phyloP scores from a whole-genome alignment of 2,888 invertebrate genomes.

The Masnerella sp. region DNA sequence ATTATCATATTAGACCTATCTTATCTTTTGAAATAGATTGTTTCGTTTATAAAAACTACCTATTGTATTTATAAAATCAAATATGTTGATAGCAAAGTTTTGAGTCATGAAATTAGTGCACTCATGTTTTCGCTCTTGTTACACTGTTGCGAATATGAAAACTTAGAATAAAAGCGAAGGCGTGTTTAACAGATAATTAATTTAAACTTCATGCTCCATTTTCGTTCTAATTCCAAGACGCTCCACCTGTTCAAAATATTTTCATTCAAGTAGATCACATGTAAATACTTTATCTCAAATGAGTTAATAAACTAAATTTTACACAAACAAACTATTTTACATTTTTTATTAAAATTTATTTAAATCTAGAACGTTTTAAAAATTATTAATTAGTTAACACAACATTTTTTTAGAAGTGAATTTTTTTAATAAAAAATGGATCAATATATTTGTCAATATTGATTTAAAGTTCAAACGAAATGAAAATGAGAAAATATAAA shows the following conservation, averaged over 20 bases:
- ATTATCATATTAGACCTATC: no score
- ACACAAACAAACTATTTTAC: neutral
- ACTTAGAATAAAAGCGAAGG: neutral
- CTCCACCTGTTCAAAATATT: slow-evolving; percentile 33
- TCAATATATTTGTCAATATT: no score
- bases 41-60: no score
- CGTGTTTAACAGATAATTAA: slow-evolving; percentile 9
- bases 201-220: slow-evolving; percentile 18
- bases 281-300: neutral
- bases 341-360: no score
- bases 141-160: neutral
- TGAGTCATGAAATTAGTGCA: neutral
- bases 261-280: slow-evolving; percentile 13
- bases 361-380: no score
- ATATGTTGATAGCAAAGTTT: no score
- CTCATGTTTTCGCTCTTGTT: neutral
- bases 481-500: no score
- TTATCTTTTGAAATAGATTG: no score
- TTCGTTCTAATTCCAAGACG: slow-evolving; percentile 9
- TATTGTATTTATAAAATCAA: no score
- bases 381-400: no score
- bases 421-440: no score
- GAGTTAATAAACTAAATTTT: neutral
- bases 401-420: no score
- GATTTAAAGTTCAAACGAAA: neutral